Conservation (phyloP, 2,888 invertebrate species). For the Cenopis cana region DNA sequence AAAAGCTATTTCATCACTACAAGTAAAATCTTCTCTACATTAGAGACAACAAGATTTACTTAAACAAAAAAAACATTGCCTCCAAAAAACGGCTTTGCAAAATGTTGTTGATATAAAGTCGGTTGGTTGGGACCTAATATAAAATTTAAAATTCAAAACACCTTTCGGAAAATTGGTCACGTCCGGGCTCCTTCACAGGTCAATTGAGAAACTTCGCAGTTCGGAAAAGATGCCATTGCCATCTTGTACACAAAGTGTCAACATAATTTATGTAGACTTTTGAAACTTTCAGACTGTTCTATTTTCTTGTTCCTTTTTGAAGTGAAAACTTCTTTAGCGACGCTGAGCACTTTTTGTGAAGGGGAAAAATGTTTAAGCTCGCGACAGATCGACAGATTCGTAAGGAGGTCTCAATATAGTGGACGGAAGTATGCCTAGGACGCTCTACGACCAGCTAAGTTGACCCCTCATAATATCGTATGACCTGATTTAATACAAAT, state of each 20-base stretch:
- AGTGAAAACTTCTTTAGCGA: too few relatives aligned
- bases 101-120: neutral
- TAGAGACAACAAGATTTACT: neutral
- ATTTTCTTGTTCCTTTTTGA: too few relatives aligned
- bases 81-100: neutral
- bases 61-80: neutral
- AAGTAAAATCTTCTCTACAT: neutral
- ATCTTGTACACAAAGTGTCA: neutral
- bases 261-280: neutral
- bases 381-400: too few relatives aligned
- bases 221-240: conserved; percentile 1
- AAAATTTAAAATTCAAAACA: conserved; percentile 8
- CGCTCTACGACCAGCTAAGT: too few relatives aligned
- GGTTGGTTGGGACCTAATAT: neutral
- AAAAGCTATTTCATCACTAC: neutral
- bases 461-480: too few relatives aligned
- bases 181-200: neutral
- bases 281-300: neutral
- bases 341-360: too few relatives aligned
- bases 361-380: too few relatives aligned
- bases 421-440: too few relatives aligned
- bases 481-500: too few relatives aligned
- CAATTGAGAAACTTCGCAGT: conserved; percentile 1
- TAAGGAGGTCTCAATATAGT: too few relatives aligned
- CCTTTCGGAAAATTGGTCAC: conserved; percentile 1